Base-by-base conservation (phyloP, 2,797 vertebrate genomes). In the Gastrophryne carolinensis region DNA sequence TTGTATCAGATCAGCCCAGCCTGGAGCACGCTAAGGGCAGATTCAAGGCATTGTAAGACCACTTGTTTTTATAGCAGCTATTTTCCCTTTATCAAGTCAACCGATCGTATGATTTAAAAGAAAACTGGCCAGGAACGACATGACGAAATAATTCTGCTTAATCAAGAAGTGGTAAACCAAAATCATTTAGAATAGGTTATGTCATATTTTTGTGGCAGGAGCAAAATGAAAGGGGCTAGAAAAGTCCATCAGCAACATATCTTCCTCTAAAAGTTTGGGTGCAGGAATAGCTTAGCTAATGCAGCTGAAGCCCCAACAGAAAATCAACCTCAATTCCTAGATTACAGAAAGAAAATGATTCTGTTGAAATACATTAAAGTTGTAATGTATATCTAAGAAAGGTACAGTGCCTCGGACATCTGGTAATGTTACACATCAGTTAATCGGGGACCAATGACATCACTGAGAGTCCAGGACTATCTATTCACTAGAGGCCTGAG, bases 131-230 rank as follows among this genome's bases (percentile, higher is more conserved):
- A 32, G 19, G 24, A 19, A 34, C 27, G 19, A 64, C 30, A 60
- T n/a, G 3, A 2, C 35, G 21, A 6, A 15, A 30, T n/a, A 61
- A 52, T 49, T 63, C 30, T 23, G n/a, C 35, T 41, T 56, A 29
- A 70, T 57, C 66, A 70, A 57, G 44, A 21, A 12, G 21, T 60
- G 39, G 39, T 50, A 47, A 26, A 35, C 56, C 56, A 60, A 50
- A 49, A 44, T 41, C 30, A 58, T 32, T 72, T 64, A 62, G 32
- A 37, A n/a, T 12, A 24, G 6, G 37, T 37, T 29, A 26, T 17
- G 29, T 23, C 39, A 47, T 49, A 23, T 27, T 34, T 11, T 29
- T 54, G 65, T 21, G 34, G 50, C 21, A 39, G 12, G 15, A 26
- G 15, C 4, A 3, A 10, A 21, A 53, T 32, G n/a, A 8, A 66